Percentiles rank a stretch among this genome's conserved stretches.
phyloP scores from a whole-genome alignment of 2,888 invertebrate species.

The Cryptus armator region DNA sequence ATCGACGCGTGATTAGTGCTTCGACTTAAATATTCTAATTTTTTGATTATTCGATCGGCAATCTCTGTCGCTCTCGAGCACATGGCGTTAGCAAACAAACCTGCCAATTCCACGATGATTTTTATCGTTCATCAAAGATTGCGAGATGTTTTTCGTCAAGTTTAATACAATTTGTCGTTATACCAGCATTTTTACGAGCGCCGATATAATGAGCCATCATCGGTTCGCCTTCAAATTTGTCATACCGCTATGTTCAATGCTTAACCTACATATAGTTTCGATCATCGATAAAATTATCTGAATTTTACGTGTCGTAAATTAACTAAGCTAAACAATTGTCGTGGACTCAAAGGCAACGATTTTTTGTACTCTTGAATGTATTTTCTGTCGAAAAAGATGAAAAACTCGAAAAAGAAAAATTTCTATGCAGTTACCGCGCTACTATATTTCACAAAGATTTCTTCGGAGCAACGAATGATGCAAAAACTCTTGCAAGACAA shows the following conservation, averaged over 20 bases:
- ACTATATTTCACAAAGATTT: background rate
- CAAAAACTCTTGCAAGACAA: slow-evolving; percentile 70
- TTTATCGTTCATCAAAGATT: background rate
- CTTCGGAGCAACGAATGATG: slow-evolving; percentile 56
- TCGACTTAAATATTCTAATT: slow-evolving; percentile 13
- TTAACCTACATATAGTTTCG: slow-evolving; percentile 18
- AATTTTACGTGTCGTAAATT: background rate
- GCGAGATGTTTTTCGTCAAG: slow-evolving; percentile 12
- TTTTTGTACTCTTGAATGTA: background rate
- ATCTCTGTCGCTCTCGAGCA: slow-evolving; percentile 51
- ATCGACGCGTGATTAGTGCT: slow-evolving; percentile 24
- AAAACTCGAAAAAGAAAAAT: background rate
- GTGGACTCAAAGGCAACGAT: background rate
- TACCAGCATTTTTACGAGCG: background rate
- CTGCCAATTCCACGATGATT: background rate
- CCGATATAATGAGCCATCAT: background rate
- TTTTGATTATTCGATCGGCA: slow-evolving; percentile 19
- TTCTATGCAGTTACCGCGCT: background rate
- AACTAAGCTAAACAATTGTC: background rate
- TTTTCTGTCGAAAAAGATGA: background rate
- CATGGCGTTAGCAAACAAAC: slow-evolving; percentile 67
- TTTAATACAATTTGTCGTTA: background rate
- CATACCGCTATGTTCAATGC: background rate
- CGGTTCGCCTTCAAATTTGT: background rate
- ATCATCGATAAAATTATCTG: background rate